These are phyloP conservation scores for Cephalopachus bancanus DNA, from an alignment of 2,797 vertebrate genomes.

Conservation along the genomic window DNA sequence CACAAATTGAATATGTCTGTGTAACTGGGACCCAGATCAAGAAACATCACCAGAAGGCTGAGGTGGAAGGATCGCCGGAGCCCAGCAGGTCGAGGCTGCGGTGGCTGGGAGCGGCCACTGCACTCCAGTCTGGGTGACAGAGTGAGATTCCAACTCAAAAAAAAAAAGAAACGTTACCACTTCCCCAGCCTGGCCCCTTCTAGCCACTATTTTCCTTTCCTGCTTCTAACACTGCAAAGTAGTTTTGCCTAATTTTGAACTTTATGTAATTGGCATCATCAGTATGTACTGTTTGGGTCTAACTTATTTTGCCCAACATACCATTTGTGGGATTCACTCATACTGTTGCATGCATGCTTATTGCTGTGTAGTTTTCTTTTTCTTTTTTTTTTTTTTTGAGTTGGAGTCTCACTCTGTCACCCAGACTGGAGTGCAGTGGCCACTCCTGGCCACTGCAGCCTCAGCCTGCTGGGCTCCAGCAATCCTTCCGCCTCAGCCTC, in stretches of 20 bases:
- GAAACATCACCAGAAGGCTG: neutral
- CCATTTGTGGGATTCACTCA: neutral
- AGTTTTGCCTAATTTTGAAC: neutral
- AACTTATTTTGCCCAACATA: neutral
- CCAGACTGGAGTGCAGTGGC: no score
- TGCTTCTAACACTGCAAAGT: neutral
- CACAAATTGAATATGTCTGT: neutral
- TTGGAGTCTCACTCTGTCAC: no score
- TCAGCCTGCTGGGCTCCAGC: no score
- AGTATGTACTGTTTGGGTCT: neutral
- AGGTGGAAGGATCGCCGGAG: no score
- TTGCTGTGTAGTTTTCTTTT: no score
- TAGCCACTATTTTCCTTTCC: neutral
- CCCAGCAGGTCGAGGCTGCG: no score
- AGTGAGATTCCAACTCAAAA: no score
- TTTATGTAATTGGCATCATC: neutral
- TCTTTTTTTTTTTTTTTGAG: no score
- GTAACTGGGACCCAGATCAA: neutral
- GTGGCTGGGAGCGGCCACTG: no score
- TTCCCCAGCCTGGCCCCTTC: neutral
- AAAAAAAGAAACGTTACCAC: neutral
- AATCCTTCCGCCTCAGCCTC: no score
- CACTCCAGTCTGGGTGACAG: no score
- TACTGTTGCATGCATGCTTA: neutral
- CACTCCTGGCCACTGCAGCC: no score